Percentiles rank a stretch among this genome's conserved stretches.
These are phyloP conservation scores for Yponomeuta plumbellus DNA, from an alignment of 2,888 invertebrate genomes.

Conservation along the genomic window DNA sequence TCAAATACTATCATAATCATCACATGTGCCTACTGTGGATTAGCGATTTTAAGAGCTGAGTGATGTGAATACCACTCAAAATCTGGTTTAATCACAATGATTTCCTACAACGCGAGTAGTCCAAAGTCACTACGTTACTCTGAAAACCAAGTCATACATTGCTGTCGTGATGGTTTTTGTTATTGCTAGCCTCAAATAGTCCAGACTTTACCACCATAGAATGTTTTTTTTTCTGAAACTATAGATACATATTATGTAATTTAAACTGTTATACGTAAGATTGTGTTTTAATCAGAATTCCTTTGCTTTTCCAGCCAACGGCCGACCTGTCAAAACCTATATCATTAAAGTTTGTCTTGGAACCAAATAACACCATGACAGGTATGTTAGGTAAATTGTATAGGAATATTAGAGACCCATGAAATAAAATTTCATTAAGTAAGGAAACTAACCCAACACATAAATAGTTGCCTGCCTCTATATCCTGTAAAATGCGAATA, in stretches of 20 bases:
- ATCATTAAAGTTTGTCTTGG: conserved; percentile 42
- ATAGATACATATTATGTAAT: too few species aligned
- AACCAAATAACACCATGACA: conserved; percentile 36
- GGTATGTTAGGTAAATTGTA: conserved; percentile 32
- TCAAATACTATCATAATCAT: too few species aligned
- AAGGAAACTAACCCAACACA: background rate
- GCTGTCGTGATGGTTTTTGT: too few species aligned
- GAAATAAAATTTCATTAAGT: too few species aligned
- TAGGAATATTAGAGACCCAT: too few species aligned
- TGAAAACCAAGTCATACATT: background rate
- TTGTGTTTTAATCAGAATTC: background rate
- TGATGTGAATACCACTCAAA: background rate
- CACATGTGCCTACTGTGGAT: too few species aligned
- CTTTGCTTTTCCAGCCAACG: conserved; percentile 44
- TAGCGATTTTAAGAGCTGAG: background rate
- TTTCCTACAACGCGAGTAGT: background rate
- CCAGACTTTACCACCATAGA: too few species aligned
- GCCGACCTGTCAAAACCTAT: conserved; percentile 61
- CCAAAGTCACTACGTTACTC: background rate
- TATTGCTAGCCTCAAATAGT: too few species aligned
- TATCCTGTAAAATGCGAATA: too few species aligned
- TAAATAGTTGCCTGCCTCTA: too few species aligned
- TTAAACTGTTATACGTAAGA: background rate
- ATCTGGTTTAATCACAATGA: background rate
- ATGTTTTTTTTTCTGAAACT: too few species aligned